These are phyloP conservation scores for Lumbricus terrestris DNA, from an alignment of 2,888 invertebrate genomes.

Conservation along the genomic window DNA sequence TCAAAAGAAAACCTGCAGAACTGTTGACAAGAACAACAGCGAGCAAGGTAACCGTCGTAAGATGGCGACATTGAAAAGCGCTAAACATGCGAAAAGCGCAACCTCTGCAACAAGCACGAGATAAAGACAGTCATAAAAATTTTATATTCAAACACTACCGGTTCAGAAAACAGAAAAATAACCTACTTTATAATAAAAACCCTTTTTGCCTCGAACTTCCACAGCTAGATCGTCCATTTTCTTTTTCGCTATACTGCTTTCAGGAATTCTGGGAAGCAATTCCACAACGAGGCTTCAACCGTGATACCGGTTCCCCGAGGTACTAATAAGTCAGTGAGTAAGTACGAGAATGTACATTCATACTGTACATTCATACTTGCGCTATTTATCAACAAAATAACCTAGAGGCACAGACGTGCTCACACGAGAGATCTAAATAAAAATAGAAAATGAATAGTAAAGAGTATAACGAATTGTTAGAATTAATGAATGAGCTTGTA, in stretches of 20 bases:
- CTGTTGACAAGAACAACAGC: neutral
- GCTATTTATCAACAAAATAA: no score
- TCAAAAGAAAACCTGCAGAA: neutral
- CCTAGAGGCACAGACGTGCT: no score
- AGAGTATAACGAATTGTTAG: no score
- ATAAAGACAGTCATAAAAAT: neutral
- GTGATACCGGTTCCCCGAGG: neutral
- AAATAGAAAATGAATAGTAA: no score
- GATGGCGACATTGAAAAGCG: conserved; percentile 4
- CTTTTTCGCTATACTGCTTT: neutral
- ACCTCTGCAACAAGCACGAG: neutral
- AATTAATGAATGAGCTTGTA: no score
- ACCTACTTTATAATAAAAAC: conserved; percentile 29
- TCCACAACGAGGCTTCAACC: neutral
- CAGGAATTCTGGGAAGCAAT: neutral
- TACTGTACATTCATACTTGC: no score
- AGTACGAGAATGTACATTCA: no score
- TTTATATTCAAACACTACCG: neutral
- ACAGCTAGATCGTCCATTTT: conserved; percentile 33
- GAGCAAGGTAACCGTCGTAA: neutral
- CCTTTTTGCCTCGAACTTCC: conserved; percentile 25
- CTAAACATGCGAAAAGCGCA: neutral
- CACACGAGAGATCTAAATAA: no score
- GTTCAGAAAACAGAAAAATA: conserved; percentile 15
- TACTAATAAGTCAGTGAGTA: neutral